Percentiles rank a stretch among this genome's conserved stretches.
phyloP scores from a whole-genome alignment of 2,113 vertebrate species.

The Scomber japonicus region DNA sequence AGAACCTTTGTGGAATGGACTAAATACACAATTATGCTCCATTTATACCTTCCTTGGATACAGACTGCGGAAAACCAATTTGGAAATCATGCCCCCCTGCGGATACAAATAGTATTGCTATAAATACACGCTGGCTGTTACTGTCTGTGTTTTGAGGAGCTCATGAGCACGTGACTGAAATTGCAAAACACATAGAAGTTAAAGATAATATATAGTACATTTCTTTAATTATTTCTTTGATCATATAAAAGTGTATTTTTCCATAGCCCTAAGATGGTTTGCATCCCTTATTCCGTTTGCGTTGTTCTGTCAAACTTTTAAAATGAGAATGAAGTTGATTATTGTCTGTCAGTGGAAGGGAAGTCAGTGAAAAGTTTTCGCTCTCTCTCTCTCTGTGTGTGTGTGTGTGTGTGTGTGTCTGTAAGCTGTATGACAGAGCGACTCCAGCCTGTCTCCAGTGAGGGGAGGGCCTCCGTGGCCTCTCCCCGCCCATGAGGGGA shows the following conservation, averaged over 20 bases:
- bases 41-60: background rate
- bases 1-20: background rate
- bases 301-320: slow-evolving; percentile 1
- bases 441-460: slow-evolving; percentile 66
- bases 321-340: background rate
- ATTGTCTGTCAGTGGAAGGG: slow-evolving; percentile 31
- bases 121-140: background rate
- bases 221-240: background rate
- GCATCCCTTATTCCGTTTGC: background rate
- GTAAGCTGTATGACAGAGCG: slow-evolving; percentile 36
- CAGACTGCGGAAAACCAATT: background rate
- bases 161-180: background rate
- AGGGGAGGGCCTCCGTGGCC: slow-evolving; percentile 51
- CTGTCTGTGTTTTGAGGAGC: slow-evolving; percentile 4
- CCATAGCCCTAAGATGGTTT: too few species aligned
- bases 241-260: background rate
- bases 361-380: slow-evolving; percentile 59
- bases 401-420: slow-evolving; percentile 17
- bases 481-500: slow-evolving; percentile 80
- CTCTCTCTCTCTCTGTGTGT: background rate
- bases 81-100: slow-evolving; percentile 71
- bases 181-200: background rate
- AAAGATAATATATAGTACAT: background rate
- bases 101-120: slow-evolving; percentile 46
- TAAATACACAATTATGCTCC: background rate